These are phyloP conservation scores for Hystrix cristata DNA, from an alignment of 2,113 vertebrate species.

Conservation along the genomic window DNA sequence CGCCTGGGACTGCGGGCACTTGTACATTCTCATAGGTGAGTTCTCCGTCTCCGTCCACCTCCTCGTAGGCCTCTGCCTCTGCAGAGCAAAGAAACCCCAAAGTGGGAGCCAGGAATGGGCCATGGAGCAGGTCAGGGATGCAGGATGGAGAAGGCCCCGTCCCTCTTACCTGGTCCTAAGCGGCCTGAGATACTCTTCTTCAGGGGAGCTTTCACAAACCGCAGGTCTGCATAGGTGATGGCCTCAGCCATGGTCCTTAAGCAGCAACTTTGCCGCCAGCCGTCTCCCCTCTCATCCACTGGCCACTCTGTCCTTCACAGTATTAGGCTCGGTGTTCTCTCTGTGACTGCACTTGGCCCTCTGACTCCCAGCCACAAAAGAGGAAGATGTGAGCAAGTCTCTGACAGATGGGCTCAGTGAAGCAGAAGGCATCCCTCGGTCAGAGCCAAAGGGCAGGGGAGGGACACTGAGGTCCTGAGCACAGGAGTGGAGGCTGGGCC, in stretches of 20 bases:
- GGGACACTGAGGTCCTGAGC: background rate
- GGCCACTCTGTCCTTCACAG: background rate
- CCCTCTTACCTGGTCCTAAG: conserved; percentile 52
- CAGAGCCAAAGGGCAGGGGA: background rate
- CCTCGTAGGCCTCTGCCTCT: conserved; percentile 66
- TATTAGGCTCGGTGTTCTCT: background rate
- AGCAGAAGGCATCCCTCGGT: conserved; percentile 27
- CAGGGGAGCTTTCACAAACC: conserved; percentile 79
- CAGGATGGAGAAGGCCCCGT: background rate
- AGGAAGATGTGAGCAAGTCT: conserved; percentile 72
- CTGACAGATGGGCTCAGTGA: conserved; percentile 72
- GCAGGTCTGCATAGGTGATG: conserved; percentile 83
- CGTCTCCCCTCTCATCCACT: background rate
- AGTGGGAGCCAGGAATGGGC: background rate
- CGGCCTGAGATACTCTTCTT: conserved; percentile 61
- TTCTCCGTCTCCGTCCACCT: conserved; percentile 49
- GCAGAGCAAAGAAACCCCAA: background rate
- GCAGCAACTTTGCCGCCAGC: background rate
- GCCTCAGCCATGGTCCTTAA: conserved; percentile 75
- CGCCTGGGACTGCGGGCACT: conserved; percentile 43
- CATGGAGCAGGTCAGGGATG: background rate
- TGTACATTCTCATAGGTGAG: conserved; percentile 83
- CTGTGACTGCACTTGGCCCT: background rate
- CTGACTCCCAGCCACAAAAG: conserved; percentile 72
- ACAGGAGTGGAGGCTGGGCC: background rate